These are phyloP conservation scores for Anticlea derivata DNA, from an alignment of 2,888 invertebrate genomes.

Conservation along the genomic window DNA sequence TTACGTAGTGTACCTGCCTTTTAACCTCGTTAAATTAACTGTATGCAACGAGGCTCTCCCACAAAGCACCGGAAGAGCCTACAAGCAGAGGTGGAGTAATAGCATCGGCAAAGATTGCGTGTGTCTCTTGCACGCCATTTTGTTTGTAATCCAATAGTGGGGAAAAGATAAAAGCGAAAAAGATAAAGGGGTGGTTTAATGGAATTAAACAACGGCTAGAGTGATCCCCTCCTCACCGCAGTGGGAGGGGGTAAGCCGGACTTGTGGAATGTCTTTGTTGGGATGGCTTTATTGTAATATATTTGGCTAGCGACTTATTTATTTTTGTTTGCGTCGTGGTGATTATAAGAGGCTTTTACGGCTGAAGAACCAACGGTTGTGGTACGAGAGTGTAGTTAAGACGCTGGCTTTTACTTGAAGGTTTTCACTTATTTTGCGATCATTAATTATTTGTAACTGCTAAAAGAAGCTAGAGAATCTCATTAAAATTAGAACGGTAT, in stretches of 20 bases:
- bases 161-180: conserved; percentile 78
- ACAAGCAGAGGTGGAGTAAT: conserved; percentile 64
- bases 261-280: conserved; percentile 77
- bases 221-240: conserved; percentile 37
- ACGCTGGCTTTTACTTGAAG: background rate
- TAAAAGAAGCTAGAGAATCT: too few relatives aligned
- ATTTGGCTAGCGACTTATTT: conserved; percentile 54
- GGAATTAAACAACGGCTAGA: conserved; percentile 77
- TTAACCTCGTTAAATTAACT: conserved; percentile 18
- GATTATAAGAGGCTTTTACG: conserved; percentile 46
- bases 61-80: conserved; percentile 47
- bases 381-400: conserved; percentile 19
- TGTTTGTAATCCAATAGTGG: conserved; percentile 80
- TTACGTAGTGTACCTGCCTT: background rate
- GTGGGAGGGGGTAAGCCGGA: conserved; percentile 68
- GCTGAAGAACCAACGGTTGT: conserved; percentile 32
- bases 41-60: conserved; percentile 37
- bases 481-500: too few relatives aligned
- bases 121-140: conserved; percentile 77
- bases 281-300: conserved; percentile 61
- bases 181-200: conserved; percentile 82
- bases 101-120: conserved; percentile 69
- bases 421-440: too few relatives aligned
- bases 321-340: conserved; percentile 44
- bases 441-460: too few relatives aligned